Base-by-base conservation (phyloP, 1,140 invertebrate genomes). In the Ganaspis sp. region DNA sequence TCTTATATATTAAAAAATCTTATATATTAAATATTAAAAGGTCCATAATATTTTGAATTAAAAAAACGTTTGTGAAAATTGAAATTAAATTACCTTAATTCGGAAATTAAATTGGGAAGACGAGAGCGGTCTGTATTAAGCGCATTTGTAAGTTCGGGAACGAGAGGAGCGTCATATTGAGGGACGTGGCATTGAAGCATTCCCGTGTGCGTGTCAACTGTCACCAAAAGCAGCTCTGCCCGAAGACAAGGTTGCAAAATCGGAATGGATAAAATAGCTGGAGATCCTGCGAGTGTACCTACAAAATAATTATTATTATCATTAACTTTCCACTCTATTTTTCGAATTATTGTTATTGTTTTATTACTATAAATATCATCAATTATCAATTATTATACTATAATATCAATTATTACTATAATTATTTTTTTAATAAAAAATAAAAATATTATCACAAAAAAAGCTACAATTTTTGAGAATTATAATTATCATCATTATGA, bases 161-260 rank as follows among this genome's bases (percentile, higher is more conserved):
- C 95, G 29, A 96, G 92, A 15, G 96, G 94, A 49, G 96, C 94
- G 84, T 95, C 94, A 90, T 97, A 97, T 87, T 97, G 97, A 15
- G 97, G 97, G 45, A 99, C 95, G 87, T 98, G 97, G 82, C 96
- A 97, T 45, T 96, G 94, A 76, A 98, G 92, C 89, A 96, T 95
- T 5, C 98, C 98, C n/a, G 96, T 97, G 86, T 98, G 97, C 53
- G 97, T 97, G 87, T 99, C 97, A 38, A 99, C 96, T 49, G 97
- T 96, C 19, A 99, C 95, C 38, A 98, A 92, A 76, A 99, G 93
- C 86, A 97, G 95, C 88, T 99, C 98, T 0, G 97, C 97, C 80
- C 96, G 93, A 81, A 98, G 92, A 89, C 97, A 98, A 9, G 97
- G 97, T 77, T 95, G 94, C 19, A 99, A 90, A 73, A 98, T 94